Base-by-base conservation (phyloP, 2,113 vertebrate species). In the Zapus hudsonius region DNA sequence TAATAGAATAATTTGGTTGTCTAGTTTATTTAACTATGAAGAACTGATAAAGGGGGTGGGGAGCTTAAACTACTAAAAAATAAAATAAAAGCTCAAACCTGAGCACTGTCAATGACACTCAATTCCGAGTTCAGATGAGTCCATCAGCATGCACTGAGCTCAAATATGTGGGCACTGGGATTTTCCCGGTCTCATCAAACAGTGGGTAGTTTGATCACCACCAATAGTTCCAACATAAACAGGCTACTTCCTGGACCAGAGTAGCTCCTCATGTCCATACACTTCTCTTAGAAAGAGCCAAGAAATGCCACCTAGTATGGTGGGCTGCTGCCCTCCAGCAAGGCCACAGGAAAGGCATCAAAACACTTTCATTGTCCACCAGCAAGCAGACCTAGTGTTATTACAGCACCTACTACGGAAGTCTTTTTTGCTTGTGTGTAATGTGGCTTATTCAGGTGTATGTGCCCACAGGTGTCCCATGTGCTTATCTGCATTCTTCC, bases 71-170 rank as follows among this genome's bases (percentile, higher is more conserved):
- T 16, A 16, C 29, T 79, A 84, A 73, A 70, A 87, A 76, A 91
- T 27, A 84, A 90, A 92, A 25, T 70, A 80, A 59, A 83, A 52
- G 52, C 38, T 36, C 88, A 85, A 81, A 73, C 79, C 72, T 81
- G 89, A 91, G 86, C 47, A 70, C 44, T 73, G 42, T 55, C 55
- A 33, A 12, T 70, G 59, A n/a, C 25, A 93, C 85, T 87, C 9
- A n/a, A 81, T 38, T 47, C 22, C n/a, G 42, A 89, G 78, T 61
- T 8, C 36, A 55, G 47, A 59, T 4, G 23, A 79, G 31, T 57
- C 38, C 40, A 83, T 74, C n/a, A 52, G 36, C 42, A 38, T 0
- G 12, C 9, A 16, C 42, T 2, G 0, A 86, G 44, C 7, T 10
- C 5, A 16, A 47, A 13, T 6, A 40, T 6, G 57, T 75, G 72